These are phyloP conservation scores for Uropsilus gracilis DNA, from an alignment of 2,113 vertebrate genomes.

Conservation along the genomic window DNA sequence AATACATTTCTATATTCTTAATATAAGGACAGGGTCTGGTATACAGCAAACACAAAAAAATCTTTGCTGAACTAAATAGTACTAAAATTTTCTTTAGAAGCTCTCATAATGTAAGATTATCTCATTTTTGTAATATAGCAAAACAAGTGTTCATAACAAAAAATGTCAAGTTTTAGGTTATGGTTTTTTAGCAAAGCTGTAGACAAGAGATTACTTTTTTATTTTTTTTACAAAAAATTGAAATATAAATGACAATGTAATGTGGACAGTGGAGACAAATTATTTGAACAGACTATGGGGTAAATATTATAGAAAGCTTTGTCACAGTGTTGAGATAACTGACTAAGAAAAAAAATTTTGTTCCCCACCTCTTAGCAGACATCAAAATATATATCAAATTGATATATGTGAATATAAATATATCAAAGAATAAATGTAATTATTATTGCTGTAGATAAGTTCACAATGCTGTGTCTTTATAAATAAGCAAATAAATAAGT, in stretches of 20 bases:
- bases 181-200: not conserved
- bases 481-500: not conserved
- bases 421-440: not conserved
- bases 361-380: not conserved
- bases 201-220: not conserved
- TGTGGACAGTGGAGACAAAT: not conserved
- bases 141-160: not conserved
- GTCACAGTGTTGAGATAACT: not conserved
- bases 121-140: slow-evolving; percentile 17
- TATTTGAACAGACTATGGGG: not conserved
- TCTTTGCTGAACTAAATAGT: not conserved
- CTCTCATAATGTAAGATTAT: slow-evolving; percentile 8
- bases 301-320: not conserved
- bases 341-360: not conserved
- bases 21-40: not conserved
- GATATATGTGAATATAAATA: not conserved
- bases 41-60: not conserved
- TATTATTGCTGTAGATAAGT: not conserved
- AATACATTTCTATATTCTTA: not conserved
- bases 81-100: slow-evolving; percentile 52
- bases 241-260: not conserved
- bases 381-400: slow-evolving; percentile 27
- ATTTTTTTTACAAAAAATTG: slow-evolving; percentile 12
- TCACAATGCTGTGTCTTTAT: not conserved
- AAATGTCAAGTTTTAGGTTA: not conserved